A percentile compares a stretch with the other conserved stretches of the same genome.
phyloP scores from a whole-genome alignment of 1,140 invertebrate genomes.

The Zelostemma sp. region DNA sequence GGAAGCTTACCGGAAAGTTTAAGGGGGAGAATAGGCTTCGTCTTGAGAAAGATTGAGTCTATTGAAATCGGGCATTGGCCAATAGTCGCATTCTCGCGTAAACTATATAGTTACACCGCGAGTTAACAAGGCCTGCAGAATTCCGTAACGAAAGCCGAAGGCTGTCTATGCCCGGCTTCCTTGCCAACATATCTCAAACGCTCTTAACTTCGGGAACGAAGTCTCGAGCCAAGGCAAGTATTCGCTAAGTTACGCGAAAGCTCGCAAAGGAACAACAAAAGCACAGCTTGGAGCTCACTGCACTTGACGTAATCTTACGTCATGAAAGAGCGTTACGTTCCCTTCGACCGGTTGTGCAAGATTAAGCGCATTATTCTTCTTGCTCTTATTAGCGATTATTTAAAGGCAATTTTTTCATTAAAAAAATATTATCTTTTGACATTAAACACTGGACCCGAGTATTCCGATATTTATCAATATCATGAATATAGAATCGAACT shows the following conservation, averaged over 20 bases:
- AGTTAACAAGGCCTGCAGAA: constrained; percentile 4
- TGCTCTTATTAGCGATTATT: constrained; percentile 41
- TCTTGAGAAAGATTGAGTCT: background rate
- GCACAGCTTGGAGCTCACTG: constrained; percentile 52
- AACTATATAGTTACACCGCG: background rate
- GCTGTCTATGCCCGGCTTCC: constrained; percentile 15
- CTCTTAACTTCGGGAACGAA: constrained; percentile 39
- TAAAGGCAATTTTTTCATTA: too few species aligned
- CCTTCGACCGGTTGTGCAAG: constrained; percentile 26
- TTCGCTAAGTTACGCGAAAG: constrained; percentile 58
- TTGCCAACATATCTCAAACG: constrained; percentile 22
- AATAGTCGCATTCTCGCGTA: constrained; percentile 33
- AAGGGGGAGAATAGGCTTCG: too few species aligned
- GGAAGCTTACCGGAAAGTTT: too few species aligned
- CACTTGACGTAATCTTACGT: constrained; percentile 51
- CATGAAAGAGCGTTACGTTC: constrained; percentile 32
- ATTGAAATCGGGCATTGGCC: constrained; percentile 5
- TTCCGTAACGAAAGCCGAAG: background rate
- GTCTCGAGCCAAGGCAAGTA: constrained; percentile 56
- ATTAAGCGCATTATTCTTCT: constrained; percentile 15
- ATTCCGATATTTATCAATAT: too few species aligned
- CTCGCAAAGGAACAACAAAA: constrained; percentile 56
- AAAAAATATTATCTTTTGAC: too few species aligned
- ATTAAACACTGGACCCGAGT: too few species aligned
- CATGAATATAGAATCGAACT: too few species aligned